A percentile compares a stretch with the other conserved stretches of the same genome.
phyloP scores from a whole-genome alignment of 2,797 vertebrate genomes.

The Prionace glauca region DNA sequence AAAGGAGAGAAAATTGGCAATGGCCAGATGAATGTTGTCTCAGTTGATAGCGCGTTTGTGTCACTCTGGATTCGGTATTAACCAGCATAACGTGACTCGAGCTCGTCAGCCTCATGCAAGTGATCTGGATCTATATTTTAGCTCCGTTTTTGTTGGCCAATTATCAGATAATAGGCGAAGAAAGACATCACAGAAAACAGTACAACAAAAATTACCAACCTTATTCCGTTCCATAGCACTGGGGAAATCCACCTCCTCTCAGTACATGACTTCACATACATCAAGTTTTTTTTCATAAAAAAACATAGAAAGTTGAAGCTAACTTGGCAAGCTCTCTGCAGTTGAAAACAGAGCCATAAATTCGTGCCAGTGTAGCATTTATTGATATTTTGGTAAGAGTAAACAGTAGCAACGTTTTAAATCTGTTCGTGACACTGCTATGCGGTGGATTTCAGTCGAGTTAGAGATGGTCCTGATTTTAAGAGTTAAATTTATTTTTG shows the following conservation, averaged over 20 bases:
- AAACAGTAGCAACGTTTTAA: not conserved
- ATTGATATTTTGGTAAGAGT: not conserved
- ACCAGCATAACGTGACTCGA: not conserved
- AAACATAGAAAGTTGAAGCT: conserved; percentile 25
- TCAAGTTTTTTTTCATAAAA: not conserved
- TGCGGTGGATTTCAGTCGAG: not conserved
- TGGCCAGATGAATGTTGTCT: not conserved
- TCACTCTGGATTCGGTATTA: no score
- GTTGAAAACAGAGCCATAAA: not conserved
- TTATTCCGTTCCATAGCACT: not conserved
- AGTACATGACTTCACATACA: not conserved
- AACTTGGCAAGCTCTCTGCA: conserved; percentile 4
- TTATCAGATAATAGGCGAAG: not conserved
- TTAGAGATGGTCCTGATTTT: not conserved
- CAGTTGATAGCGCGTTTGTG: not conserved
- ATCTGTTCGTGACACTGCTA: not conserved
- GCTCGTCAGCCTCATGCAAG: no score
- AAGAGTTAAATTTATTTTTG: not conserved
- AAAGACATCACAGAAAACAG: not conserved
- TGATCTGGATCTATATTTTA: not conserved
- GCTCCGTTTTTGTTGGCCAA: not conserved
- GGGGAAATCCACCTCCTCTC: not conserved
- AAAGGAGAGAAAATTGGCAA: not conserved
- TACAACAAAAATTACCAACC: not conserved
- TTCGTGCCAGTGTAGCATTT: not conserved